Evolutionary conservation across 2,797 vertebrate genomes (phyloP).

Genomic region (Tauraco hartlaubi): DNA sequence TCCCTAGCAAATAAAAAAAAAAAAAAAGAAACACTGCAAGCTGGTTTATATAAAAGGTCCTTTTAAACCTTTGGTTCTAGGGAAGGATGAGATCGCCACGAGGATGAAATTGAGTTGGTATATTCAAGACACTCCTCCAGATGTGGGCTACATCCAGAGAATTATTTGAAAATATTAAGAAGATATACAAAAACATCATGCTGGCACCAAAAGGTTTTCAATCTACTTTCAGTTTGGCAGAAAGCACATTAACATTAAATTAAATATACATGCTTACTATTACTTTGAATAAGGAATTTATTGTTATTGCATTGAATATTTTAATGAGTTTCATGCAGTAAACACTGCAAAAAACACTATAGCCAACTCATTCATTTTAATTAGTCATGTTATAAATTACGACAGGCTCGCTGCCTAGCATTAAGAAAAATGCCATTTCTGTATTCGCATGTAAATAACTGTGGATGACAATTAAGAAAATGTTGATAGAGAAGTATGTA

Average conservation of each 20-base stretch:
- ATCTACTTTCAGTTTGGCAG: slow-evolving; percentile 47
- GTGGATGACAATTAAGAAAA: slow-evolving; percentile 80
- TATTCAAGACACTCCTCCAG: not conserved
- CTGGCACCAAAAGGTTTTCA: slow-evolving; percentile 43
- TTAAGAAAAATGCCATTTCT: slow-evolving; percentile 81
- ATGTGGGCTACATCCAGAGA: not conserved
- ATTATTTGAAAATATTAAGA: not conserved
- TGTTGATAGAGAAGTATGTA: slow-evolving; percentile 71
- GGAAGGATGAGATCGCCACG: not conserved
- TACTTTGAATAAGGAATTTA: slow-evolving; percentile 65
- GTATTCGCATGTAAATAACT: slow-evolving; percentile 80
- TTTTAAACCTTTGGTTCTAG: not conserved
- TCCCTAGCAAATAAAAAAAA: not conserved
- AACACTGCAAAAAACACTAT: slow-evolving; percentile 52
- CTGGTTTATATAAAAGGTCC: not conserved
- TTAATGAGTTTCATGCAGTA: slow-evolving; percentile 71
- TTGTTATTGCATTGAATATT: slow-evolving; percentile 65
- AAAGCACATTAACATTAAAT: slow-evolving; percentile 61
- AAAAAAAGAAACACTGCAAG: not conserved
- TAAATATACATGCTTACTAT: slow-evolving; percentile 67
- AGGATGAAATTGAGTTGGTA: not conserved
- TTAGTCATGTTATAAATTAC: slow-evolving; percentile 80
- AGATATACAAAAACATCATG: not conserved
- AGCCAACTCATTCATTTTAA: slow-evolving; percentile 81
- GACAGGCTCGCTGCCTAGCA: slow-evolving; percentile 67